Evolutionary conservation across 2,797 vertebrate genomes (phyloP), one percentile per base, ranked within the genome.

Genomic region (Synanceia verrucosa): DNA sequence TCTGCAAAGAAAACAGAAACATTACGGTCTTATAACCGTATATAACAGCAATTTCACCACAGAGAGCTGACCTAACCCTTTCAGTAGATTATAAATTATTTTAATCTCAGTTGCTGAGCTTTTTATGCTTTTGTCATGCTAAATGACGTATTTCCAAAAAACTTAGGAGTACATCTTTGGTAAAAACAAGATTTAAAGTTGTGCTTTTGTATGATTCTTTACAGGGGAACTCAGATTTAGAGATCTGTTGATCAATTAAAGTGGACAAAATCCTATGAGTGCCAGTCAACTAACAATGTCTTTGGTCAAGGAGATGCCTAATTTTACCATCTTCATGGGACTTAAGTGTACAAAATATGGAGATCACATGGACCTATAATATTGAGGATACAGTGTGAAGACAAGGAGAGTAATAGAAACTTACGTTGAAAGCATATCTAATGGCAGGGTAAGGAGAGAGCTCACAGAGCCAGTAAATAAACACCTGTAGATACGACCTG

Each of bases 401-500:
- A 60, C 3, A 26, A 37, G 3, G 19, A 69, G 34, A 48, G 11
- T 12, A 2, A 70, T 47, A 29, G 13, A 76, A 39, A 97, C 97
- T 97, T 94, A 99, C 97, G 97, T 98, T 84, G 97, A 99, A 79
- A 99, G 94, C 96, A 99, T 98, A 86, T 99, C 97, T 89, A 99
- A 93, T 0, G 97, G 97, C 91, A 99, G 94, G 24, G 97, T 98
- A 93, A 99, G 94, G 76, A 98, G 94, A 70, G 97, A 98, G 96
- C 97, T 99, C 94, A 98, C 97, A 52, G 97, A 99, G 94, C 97
- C 97, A 75, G 97, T 99, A 95, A 99, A 99, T 92, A 99, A 95
- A 95, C 97, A 99, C 93, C 98, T 99, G 95, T 99, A 99, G 92
- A 99, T 98, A 48, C 97, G 97, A 94, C 97, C 97, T 99, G 81